Base-by-base conservation (phyloP, 2,113 vertebrate species). In the Hippocampus barbouri region DNA sequence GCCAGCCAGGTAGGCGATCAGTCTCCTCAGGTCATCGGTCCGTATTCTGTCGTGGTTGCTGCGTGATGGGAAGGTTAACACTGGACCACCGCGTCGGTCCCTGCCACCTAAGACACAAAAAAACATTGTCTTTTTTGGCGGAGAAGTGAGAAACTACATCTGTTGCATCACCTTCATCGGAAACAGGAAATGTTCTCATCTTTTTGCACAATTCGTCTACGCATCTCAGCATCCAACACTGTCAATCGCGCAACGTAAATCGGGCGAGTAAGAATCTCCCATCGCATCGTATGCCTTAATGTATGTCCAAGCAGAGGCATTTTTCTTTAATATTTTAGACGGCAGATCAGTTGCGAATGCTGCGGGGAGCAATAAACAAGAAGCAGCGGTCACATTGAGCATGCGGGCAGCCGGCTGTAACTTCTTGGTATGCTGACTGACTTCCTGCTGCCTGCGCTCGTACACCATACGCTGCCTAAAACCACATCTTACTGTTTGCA, bases 41-140 rank as follows among this genome's bases (percentile, higher is more conserved):
- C 96, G 95, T 98, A 98, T 99, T 96, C 97, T 96, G 73, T 99
- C 97, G 0, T 99, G 97, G 87, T 99, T 99, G 89, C 95, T 98
- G 72, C 97, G 96, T 87, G 96, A 97, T 63, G 97, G 97, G 91
- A 99, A 99, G 0, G 97, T 99, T 89, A 99, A 90, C 76, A 99
- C 95, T 5, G 97, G 97, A 72, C 97, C 97, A 59, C 97, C 97
- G 40, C 97, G 95, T 77, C 95, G 95, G 91, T 98, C 97, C 95
- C 97, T 94, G 82, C 97, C 97, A 83, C 97, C 97, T 99, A 87
- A 70, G 89, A 89, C 57, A 56, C 41, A 66, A n/a, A 25, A 40
- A n/a, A 1, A n/a, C 9, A 41, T 20, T 0, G n/a, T 2, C 1
- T 23, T 59, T 59, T 27, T 27, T 21, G 20, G 51, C 3, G 51